Conservation (phyloP, 2,888 invertebrate species). For the Gandaritis pyraliata region DNA sequence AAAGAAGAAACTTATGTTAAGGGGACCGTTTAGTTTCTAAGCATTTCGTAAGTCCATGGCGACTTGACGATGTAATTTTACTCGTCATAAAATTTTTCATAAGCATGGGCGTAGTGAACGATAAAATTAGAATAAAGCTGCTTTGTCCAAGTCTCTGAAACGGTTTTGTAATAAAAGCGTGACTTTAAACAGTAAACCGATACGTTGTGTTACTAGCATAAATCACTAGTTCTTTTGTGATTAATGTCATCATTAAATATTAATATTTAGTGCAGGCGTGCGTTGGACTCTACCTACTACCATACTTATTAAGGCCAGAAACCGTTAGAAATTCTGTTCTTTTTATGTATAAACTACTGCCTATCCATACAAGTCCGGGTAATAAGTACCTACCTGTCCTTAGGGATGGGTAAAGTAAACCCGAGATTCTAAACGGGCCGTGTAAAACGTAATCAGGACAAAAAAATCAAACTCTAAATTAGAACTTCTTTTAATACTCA, state of each 20-base stretch:
- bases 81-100: constrained; percentile 40
- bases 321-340: too few species aligned
- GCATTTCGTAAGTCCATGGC: constrained; percentile 26
- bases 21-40: neutral
- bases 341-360: too few species aligned
- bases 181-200: constrained; percentile 63
- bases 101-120: constrained; percentile 55
- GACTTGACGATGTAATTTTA: constrained; percentile 29
- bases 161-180: constrained; percentile 49
- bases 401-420: too few species aligned
- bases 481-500: too few species aligned
- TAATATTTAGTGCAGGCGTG: constrained; percentile 77
- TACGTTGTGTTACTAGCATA: constrained; percentile 65
- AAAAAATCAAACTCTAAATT: too few species aligned
- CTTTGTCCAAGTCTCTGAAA: constrained; percentile 61
- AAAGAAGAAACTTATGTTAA: neutral
- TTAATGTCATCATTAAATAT: constrained; percentile 80
- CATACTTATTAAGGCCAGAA: constrained; percentile 1
- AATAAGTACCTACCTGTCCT: too few species aligned
- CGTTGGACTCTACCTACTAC: constrained; percentile 19
- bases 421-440: too few species aligned
- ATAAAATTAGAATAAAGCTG: constrained; percentile 64
- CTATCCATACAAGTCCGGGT: too few species aligned
- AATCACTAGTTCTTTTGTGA: constrained; percentile 79
- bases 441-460: too few species aligned